Base-by-base conservation (phyloP, 2,113 vertebrate genomes). In the Casuarius casuarius region DNA sequence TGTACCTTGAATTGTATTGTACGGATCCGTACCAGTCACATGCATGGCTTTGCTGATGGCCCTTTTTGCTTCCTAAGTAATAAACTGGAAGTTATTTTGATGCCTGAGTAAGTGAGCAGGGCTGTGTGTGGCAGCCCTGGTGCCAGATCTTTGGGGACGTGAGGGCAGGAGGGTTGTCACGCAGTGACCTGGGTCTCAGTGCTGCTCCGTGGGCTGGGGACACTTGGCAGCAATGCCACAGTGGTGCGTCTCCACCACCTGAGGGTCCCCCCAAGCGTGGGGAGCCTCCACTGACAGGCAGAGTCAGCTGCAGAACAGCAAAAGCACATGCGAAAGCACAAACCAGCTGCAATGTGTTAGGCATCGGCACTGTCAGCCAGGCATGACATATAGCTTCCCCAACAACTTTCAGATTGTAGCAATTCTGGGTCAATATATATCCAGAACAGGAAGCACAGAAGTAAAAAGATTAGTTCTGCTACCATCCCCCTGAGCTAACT, bases 101-200 rank as follows among this genome's bases (percentile, higher is more conserved):
- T 84, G 46, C 62, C 70, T 38, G 46, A 76, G 46, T 14, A 66
- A 33, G 62, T 29, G 63, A 85, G 10, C 7, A 1, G 48, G 93
- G 49, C 23, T 0, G 0, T 26, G 26, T n/a, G 40, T 2, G 9
- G 56, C 48, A 40, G 7, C 8, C 40, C n/a, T 22, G 48, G n/a
- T 79, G 48, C 48, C 48, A 35, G 48, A 11, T 18, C 9, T 59
- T 33, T 19, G 17, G 31, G 56, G 56, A 59, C 5, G 18, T 19
- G 56, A 59, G 29, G 9, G 22, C 10, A 10, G 18, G 31, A 59
- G 16, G 52, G 9, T 16, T 59, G 29, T 59, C 56, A 28, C 16
- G 3, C 21, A 8, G 18, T 58, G 31, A 31, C 29, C 56, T 22
- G 56, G 56, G 31, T 15, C 10, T 28, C 28, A 26, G 25, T 14